These are phyloP conservation scores for Vidua chalybeata DNA, from an alignment of 2,113 vertebrate species.

Conservation along the genomic window DNA sequence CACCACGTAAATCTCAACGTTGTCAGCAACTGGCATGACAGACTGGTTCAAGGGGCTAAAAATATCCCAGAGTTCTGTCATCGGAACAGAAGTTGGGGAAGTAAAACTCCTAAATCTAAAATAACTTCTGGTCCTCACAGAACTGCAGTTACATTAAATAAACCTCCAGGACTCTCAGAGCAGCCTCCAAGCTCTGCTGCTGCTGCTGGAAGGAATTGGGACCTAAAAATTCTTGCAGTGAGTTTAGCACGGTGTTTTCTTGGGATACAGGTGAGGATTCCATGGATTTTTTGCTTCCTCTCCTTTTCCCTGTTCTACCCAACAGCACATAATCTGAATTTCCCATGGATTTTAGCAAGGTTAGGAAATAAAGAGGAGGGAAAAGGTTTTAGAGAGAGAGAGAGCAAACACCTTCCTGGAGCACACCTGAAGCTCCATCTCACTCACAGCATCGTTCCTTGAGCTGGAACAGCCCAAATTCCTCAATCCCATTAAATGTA, in stretches of 20 bases:
- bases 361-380: neutral
- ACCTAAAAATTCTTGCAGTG: neutral
- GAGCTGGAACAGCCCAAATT: neutral
- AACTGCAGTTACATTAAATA: neutral
- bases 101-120: neutral
- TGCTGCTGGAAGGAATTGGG: neutral
- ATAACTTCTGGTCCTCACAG: neutral
- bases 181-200: neutral
- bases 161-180: fast-evolving
- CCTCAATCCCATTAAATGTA: neutral
- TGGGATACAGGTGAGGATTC: neutral
- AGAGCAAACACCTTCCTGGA: neutral
- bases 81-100: neutral
- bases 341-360: neutral
- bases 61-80: neutral
- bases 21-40: neutral
- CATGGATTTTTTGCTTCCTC: neutral
- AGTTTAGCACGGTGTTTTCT: fast-evolving
- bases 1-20: neutral
- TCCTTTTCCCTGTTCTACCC: neutral
- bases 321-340: fast-evolving
- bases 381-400: neutral
- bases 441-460: fast-evolving
- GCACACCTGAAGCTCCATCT: neutral
- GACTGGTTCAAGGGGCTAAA: neutral